These are phyloP conservation scores for Hymenopus coronatus DNA, from an alignment of 2,888 invertebrate species.

Conservation along the genomic window DNA sequence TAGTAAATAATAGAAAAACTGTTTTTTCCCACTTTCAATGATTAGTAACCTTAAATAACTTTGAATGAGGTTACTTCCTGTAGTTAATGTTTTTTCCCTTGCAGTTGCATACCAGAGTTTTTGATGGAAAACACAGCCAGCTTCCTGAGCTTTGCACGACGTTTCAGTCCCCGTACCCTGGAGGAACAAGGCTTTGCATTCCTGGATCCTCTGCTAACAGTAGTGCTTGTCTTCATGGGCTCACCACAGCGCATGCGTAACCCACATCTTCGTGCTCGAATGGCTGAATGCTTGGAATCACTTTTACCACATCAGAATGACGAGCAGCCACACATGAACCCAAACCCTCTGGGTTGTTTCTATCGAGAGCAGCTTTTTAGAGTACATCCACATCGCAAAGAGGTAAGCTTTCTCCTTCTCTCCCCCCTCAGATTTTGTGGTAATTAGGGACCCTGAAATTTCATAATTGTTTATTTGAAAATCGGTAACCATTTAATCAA, in stretches of 20 bases:
- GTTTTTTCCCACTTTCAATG: no score
- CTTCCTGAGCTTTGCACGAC: slow-evolving; percentile 71
- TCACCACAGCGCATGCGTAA: slow-evolving; percentile 77
- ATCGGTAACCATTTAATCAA: no score
- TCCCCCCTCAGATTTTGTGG: neutral
- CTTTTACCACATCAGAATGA: slow-evolving; percentile 72
- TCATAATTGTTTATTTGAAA: no score
- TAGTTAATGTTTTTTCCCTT: neutral
- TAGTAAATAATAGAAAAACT: no score
- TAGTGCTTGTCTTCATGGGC: slow-evolving; percentile 87
- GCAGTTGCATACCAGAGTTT: slow-evolving; percentile 84
- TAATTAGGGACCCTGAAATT: no score
- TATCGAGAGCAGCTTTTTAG: slow-evolving; percentile 70
- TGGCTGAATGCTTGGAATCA: slow-evolving; percentile 87
- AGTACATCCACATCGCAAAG: slow-evolving; percentile 68
- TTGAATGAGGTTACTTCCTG: neutral
- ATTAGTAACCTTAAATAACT: no score
- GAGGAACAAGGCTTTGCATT: slow-evolving; percentile 65
- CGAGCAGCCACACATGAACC: slow-evolving; percentile 49
- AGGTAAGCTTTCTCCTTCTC: slow-evolving; percentile 49
- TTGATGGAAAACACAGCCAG: slow-evolving; percentile 84
- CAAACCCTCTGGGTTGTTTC: slow-evolving; percentile 49
- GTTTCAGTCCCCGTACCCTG: slow-evolving; percentile 60
- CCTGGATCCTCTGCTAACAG: slow-evolving; percentile 67
- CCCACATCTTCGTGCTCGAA: slow-evolving; percentile 85